Percentiles rank a stretch among this genome's conserved stretches.
phyloP scores from a whole-genome alignment of 2,113 vertebrate species.

The Corvus moneduloides region DNA sequence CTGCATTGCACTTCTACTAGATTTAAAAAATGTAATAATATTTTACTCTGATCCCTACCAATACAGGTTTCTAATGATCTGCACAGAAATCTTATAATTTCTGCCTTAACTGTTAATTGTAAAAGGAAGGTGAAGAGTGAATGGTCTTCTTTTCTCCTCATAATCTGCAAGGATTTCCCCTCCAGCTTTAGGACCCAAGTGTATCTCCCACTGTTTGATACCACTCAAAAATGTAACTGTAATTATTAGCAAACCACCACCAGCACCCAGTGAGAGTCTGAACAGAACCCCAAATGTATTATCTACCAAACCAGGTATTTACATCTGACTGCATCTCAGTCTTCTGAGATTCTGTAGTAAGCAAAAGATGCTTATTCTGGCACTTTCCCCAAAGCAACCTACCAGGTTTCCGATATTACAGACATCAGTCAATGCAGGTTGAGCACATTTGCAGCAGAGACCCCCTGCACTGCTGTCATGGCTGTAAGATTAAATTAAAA shows the following conservation, averaged over 20 bases:
- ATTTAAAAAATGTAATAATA: background rate
- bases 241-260: background rate
- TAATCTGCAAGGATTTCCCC: background rate
- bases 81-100: background rate
- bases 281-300: background rate
- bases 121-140: background rate
- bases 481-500: conserved; percentile 24
- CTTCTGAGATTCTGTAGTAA: background rate
- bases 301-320: background rate
- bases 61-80: background rate
- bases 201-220: background rate
- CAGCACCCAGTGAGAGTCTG: background rate
- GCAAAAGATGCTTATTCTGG: background rate
- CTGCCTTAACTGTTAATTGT: background rate
- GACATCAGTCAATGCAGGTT: background rate
- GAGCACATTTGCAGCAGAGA: background rate
- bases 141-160: background rate
- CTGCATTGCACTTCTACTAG: background rate
- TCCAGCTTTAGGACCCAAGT: background rate
- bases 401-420: background rate
- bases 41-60: background rate
- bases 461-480: background rate
- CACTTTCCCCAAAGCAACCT: background rate
- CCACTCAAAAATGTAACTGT: background rate
- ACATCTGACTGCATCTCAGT: background rate